These are phyloP conservation scores for Zaprionus davidi DNA, from an alignment of 1,140 invertebrate species.

Conservation along the genomic window DNA sequence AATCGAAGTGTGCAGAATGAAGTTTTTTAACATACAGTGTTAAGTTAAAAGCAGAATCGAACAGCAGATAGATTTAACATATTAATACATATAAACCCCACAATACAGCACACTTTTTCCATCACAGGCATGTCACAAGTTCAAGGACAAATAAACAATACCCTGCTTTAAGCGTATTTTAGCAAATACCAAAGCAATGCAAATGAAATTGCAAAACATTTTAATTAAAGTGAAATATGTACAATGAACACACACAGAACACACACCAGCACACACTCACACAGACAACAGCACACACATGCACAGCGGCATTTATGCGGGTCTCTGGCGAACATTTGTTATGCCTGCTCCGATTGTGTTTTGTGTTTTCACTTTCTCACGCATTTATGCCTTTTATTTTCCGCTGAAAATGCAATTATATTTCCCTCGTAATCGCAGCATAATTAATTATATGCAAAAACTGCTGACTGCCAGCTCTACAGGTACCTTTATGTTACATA, in stretches of 20 bases:
- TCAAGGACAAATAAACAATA: background rate
- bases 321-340: conserved; percentile 21
- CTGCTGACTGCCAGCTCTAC: background rate
- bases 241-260: background rate
- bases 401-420: conserved; percentile 61
- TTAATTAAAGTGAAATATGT: conserved; percentile 75
- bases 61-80: too few relatives aligned
- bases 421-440: conserved; percentile 58
- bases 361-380: conserved; percentile 10
- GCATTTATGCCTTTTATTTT: conserved; percentile 21
- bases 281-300: conserved; percentile 5
- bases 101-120: background rate
- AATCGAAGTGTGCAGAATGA: too few relatives aligned
- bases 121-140: background rate
- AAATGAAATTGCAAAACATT: conserved; percentile 53
- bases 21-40: too few relatives aligned
- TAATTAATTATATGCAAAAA: conserved; percentile 63
- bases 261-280: conserved; percentile 7
- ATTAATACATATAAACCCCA: too few relatives aligned
- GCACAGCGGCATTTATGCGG: conserved; percentile 7
- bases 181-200: conserved; percentile 32
- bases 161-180: conserved; percentile 4
- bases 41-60: too few relatives aligned
- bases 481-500: background rate
- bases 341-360: background rate